Percentiles rank a stretch among this genome's conserved stretches.
Evolutionary conservation across 2,888 invertebrate species (phyloP).

Genomic region (Lucinisca nassula): DNA sequence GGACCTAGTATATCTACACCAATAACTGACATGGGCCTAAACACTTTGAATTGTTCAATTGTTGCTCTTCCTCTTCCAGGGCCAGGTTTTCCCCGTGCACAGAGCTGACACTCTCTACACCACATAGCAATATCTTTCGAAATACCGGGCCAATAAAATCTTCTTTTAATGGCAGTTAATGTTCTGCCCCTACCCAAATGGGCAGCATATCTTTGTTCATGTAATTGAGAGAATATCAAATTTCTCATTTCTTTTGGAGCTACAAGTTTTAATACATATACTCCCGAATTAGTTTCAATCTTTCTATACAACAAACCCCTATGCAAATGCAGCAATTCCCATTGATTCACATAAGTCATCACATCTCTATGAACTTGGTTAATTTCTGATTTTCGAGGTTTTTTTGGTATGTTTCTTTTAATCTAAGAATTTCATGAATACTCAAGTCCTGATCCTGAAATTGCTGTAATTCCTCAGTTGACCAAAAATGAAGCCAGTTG

Average conservation of each 20-base stretch:
- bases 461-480: not conserved
- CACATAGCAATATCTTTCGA: slow-evolving; percentile 5
- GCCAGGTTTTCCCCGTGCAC: slow-evolving; percentile 32
- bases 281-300: not conserved
- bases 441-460: not conserved
- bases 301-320: not conserved
- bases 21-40: not conserved
- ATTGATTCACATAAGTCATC: not conserved
- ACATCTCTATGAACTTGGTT: not conserved
- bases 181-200: not conserved
- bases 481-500: not conserved
- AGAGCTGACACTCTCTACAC: slow-evolving; percentile 20
- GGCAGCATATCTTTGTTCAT: not conserved
- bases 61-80: slow-evolving; percentile 30
- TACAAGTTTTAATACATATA: not conserved
- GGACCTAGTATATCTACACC: slow-evolving; percentile 37
- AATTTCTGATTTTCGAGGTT: not conserved
- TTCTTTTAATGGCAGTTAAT: not conserved
- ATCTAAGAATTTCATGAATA: not conserved
- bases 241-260: not conserved
- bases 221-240: not conserved
- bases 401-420: not conserved
- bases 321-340: not conserved
- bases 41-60: slow-evolving; percentile 30
- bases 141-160: slow-evolving; percentile 12